Evolutionary conservation across 2,888 invertebrate species (phyloP).

Genomic region (Drosophila affinis): DNA sequence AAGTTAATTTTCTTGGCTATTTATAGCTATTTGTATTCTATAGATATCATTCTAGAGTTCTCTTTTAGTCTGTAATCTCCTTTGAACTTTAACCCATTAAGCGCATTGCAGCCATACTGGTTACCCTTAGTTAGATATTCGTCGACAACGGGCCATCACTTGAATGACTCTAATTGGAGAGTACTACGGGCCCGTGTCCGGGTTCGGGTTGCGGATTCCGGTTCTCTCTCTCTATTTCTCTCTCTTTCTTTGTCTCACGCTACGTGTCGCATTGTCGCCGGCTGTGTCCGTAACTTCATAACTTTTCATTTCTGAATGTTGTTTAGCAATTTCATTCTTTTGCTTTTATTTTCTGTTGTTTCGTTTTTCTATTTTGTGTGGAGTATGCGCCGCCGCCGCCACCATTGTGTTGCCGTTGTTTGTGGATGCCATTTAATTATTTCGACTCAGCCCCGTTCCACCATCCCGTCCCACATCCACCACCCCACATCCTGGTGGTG

Average conservation of each 20-base stretch:
- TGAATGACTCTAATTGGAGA: conserved; percentile 12
- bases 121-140: conserved; percentile 14
- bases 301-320: conserved; percentile 45
- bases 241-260: not conserved
- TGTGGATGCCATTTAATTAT: conserved; percentile 67
- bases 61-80: not conserved
- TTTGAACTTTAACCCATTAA: not conserved
- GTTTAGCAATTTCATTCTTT: conserved; percentile 1
- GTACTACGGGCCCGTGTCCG: not conserved
- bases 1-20: too few relatives aligned
- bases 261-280: conserved; percentile 1
- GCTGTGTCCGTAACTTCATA: conserved; percentile 47
- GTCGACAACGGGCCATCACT: conserved; percentile 5
- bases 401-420: conserved; percentile 23
- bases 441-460: conserved; percentile 35
- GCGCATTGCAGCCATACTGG: not conserved
- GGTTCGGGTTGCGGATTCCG: not conserved
- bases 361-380: conserved; percentile 2
- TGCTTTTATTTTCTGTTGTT: not conserved
- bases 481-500: conserved; percentile 35
- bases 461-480: not conserved
- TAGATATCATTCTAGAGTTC: not conserved
- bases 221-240: not conserved
- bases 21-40: too few relatives aligned
- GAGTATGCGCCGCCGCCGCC: not conserved